These are phyloP conservation scores for Chloroceryle aenea DNA, from an alignment of 2,113 vertebrate species.

Conservation along the genomic window DNA sequence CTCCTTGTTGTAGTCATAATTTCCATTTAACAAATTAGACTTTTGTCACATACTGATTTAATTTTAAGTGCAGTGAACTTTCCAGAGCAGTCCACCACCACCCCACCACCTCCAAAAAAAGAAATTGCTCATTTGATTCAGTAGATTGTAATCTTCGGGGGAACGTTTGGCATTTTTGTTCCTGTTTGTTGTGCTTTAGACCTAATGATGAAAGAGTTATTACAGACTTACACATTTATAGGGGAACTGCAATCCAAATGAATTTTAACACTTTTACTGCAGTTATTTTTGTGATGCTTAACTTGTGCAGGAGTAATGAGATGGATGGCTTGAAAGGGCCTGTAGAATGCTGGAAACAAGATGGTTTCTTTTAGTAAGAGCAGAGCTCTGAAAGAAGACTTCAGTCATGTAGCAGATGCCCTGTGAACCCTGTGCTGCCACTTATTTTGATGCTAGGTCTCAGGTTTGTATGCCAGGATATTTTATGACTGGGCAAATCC, in stretches of 20 bases:
- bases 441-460: background rate
- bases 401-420: background rate
- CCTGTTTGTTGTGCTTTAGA: background rate
- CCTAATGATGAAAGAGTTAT: background rate
- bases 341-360: background rate
- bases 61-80: background rate
- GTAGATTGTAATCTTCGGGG: background rate
- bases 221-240: background rate
- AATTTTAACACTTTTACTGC: background rate
- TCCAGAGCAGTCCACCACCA: background rate
- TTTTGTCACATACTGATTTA: background rate
- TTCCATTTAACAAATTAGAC: background rate
- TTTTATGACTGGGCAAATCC: background rate
- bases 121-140: background rate
- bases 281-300: background rate
- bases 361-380: background rate
- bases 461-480: background rate
- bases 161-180: background rate
- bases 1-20: background rate
- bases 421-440: background rate
- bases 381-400: background rate
- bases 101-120: background rate
- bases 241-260: background rate
- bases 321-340: background rate
- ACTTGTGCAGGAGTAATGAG: background rate